Evolutionary conservation across 1,140 invertebrate species (phyloP).

Genomic region (Scylla paramamosain): DNA sequence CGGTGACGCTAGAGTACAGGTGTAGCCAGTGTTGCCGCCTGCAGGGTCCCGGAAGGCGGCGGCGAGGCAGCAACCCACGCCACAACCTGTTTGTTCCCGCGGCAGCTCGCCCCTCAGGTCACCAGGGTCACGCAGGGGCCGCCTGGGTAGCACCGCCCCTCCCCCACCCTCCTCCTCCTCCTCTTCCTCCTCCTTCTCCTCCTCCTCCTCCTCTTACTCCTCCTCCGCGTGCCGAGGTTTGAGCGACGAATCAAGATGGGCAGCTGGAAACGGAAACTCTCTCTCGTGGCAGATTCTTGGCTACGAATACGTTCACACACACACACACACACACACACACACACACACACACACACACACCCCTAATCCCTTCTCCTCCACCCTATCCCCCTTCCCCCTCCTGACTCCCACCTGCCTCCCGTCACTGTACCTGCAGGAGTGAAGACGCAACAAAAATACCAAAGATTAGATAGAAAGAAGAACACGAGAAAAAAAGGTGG

Average conservation of each 20-base stretch:
- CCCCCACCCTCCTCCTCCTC: too few relatives aligned
- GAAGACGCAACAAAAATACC: too few relatives aligned
- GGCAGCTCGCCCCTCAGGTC: not conserved
- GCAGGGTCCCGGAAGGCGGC: not conserved
- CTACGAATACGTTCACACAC: not conserved
- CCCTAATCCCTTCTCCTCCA: too few relatives aligned
- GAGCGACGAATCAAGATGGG: not conserved
- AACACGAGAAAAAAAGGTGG: not conserved
- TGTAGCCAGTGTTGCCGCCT: not conserved
- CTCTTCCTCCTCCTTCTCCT: not conserved
- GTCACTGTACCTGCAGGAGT: too few relatives aligned
- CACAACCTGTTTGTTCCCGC: not conserved
- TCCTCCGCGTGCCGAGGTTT: too few relatives aligned
- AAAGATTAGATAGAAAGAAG: too few relatives aligned
- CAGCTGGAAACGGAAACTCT: not conserved
- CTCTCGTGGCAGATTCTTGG: not conserved
- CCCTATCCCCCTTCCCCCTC: too few relatives aligned
- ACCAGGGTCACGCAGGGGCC: not conserved
- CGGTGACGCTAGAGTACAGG: not conserved
- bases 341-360: conserved; percentile 17
- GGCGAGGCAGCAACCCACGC: not conserved
- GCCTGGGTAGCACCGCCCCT: not conserved
- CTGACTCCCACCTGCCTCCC: too few relatives aligned
- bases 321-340: too few relatives aligned
- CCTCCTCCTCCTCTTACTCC: not conserved